Conservation (phyloP, 2,113 vertebrate genomes). For the Hippocampus guttulatus region DNA sequence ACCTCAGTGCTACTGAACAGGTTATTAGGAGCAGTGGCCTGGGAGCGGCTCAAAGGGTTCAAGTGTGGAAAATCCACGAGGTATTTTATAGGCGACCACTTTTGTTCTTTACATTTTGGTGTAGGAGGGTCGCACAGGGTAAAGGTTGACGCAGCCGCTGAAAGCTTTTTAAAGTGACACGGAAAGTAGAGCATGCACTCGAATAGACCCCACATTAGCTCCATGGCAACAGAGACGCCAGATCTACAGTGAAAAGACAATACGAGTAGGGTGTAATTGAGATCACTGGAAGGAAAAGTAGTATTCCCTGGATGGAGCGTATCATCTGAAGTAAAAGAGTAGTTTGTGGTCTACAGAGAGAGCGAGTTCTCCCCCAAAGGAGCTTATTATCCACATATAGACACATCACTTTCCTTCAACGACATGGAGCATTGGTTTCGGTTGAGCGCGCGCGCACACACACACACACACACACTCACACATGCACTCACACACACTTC, state of each 20-base stretch:
- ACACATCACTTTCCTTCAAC: conserved; percentile 57
- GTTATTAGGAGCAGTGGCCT: conserved; percentile 41
- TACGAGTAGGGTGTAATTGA: conserved; percentile 49
- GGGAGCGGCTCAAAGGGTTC: conserved; percentile 57
- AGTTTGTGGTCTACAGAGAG: conserved; percentile 54
- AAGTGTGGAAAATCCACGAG: conserved; percentile 50
- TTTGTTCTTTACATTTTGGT: conserved; percentile 24
- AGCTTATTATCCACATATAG: conserved; percentile 68
- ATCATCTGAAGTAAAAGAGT: conserved; percentile 60
- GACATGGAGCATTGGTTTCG: conserved; percentile 35
- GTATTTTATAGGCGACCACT: conserved; percentile 9
- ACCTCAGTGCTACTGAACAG: conserved; percentile 49
- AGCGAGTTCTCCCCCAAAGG: conserved; percentile 57
- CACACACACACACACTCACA: neutral
- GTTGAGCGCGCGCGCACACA: conserved; percentile 2
- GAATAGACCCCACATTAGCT: conserved; percentile 64
- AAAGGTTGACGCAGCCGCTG: conserved; percentile 30
- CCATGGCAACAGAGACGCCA: conserved; percentile 61
- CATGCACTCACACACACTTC: neutral
- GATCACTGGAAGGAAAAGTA: conserved; percentile 36
- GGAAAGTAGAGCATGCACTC: conserved; percentile 41
- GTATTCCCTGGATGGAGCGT: conserved; percentile 41
- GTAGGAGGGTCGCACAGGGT: conserved; percentile 11
- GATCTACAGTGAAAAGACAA: conserved; percentile 54
- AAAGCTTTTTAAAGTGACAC: conserved; percentile 52